Evolutionary conservation across 2,113 vertebrate genomes (phyloP).

Genomic region (Mormyrus lacerda): DNA sequence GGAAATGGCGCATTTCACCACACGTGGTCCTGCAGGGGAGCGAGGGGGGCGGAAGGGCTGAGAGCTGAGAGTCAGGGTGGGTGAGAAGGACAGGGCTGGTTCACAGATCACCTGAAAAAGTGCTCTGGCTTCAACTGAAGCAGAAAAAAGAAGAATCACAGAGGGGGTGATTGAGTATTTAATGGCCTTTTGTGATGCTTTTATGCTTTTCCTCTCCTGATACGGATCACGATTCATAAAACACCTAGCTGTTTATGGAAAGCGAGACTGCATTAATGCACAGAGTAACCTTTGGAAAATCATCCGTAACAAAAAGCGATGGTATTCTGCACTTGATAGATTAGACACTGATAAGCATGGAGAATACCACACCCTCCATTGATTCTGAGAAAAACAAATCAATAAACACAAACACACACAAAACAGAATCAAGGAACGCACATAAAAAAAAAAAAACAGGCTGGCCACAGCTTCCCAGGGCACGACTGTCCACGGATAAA

Average conservation of each 20-base stretch:
- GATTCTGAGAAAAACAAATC: constrained; percentile 64
- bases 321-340: constrained; percentile 65
- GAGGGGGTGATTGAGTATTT: constrained; percentile 9
- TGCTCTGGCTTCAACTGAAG: background rate
- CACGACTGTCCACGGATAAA: background rate
- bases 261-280: constrained; percentile 50
- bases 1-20: constrained; percentile 34
- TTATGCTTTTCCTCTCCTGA: constrained; percentile 18
- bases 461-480: background rate
- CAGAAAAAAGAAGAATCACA: constrained; percentile 11
- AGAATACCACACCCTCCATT: constrained; percentile 64
- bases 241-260: constrained; percentile 40
- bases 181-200: constrained; percentile 22
- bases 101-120: constrained; percentile 12
- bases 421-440: constrained; percentile 29
- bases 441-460: constrained; percentile 36
- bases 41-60: constrained; percentile 27
- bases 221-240: constrained; percentile 21
- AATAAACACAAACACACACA: constrained; percentile 51
- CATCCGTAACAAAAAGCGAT: constrained; percentile 58
- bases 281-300: constrained; percentile 56
- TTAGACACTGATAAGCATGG: constrained; percentile 63
- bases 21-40: constrained; percentile 30
- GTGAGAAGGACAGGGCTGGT: background rate
- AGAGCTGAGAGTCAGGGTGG: background rate